Conservation (phyloP, 2,888 invertebrate genomes). For the Lordiphosa fenestrarum region DNA sequence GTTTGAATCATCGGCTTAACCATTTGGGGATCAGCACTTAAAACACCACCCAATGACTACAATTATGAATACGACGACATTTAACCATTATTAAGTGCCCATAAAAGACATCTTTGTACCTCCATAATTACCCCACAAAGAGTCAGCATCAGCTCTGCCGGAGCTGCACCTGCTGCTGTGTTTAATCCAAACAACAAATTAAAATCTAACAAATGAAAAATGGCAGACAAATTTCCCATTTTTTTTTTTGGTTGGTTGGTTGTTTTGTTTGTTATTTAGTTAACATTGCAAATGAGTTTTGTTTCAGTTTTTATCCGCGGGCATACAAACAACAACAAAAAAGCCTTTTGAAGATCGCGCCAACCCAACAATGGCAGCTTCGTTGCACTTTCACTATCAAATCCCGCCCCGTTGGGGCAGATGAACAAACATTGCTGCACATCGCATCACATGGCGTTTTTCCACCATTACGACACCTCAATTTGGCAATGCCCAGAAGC, state of each 20-base stretch:
- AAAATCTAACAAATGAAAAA: constrained; percentile 39
- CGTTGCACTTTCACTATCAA: constrained; percentile 65
- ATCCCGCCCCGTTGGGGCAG: constrained; percentile 38
- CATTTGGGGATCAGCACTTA: constrained; percentile 1
- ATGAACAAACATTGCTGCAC: constrained; percentile 34
- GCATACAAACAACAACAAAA: constrained; percentile 8
- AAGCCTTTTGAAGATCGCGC: constrained; percentile 32
- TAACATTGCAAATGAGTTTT: constrained; percentile 57
- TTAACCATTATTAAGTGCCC: constrained; percentile 59
- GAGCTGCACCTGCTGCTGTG: constrained; percentile 9
- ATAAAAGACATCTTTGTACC: constrained; percentile 53
- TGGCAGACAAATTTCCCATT: constrained; percentile 20
- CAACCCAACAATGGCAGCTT: constrained; percentile 48
- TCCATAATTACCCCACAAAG: constrained; percentile 30
- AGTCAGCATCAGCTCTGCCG: too few relatives aligned
- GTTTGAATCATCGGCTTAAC: constrained; percentile 2
- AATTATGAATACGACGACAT: constrained; percentile 15
- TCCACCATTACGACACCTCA: constrained; percentile 72
- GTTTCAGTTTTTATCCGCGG: constrained; percentile 18
- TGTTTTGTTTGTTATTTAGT: constrained; percentile 36
- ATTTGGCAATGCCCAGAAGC: constrained; percentile 71
- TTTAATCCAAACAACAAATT: constrained; percentile 28
- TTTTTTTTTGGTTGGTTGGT: too few relatives aligned
- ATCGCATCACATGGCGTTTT: constrained; percentile 26
- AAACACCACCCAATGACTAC: not conserved